These are phyloP conservation scores for Labeo catla DNA, from an alignment of 2,113 vertebrate genomes.

Conservation along the genomic window DNA sequence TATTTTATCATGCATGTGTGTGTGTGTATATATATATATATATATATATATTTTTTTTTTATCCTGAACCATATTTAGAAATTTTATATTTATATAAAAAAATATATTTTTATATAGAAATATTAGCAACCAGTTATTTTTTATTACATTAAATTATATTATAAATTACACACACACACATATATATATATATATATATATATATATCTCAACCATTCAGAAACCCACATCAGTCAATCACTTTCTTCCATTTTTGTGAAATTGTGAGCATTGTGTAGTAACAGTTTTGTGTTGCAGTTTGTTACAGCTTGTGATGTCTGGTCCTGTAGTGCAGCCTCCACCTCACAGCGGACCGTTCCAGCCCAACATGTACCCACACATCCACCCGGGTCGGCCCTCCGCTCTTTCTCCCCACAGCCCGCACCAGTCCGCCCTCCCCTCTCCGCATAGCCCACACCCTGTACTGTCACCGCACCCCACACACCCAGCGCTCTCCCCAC, in stretches of 20 bases:
- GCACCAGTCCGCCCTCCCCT: constrained; percentile 72
- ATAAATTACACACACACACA: no score
- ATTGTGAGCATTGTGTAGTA: constrained; percentile 8
- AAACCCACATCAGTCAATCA: not conserved
- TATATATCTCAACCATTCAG: not conserved
- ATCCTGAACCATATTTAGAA: no score
- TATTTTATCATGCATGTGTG: no score
- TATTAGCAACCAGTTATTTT: no score
- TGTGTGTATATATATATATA: no score
- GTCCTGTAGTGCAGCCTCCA: constrained; percentile 85
- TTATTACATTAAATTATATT: no score
- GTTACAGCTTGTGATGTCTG: constrained; percentile 94
- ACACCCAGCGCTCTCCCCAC: constrained; percentile 71
- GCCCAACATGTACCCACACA: constrained; percentile 87
- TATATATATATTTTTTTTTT: no score
- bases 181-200: no score
- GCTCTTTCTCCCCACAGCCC: constrained; percentile 58
- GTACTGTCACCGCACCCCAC: constrained; percentile 49
- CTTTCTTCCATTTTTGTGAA: not conserved
- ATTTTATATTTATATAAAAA: no score
- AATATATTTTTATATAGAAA: no score
- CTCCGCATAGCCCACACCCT: constrained; percentile 72
- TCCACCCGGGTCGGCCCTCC: constrained; percentile 74
- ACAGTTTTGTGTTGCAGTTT: constrained; percentile 76
- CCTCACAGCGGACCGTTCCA: constrained; percentile 74